Conservation (phyloP, 2,113 vertebrate genomes). For the Donacobius atricapilla region DNA sequence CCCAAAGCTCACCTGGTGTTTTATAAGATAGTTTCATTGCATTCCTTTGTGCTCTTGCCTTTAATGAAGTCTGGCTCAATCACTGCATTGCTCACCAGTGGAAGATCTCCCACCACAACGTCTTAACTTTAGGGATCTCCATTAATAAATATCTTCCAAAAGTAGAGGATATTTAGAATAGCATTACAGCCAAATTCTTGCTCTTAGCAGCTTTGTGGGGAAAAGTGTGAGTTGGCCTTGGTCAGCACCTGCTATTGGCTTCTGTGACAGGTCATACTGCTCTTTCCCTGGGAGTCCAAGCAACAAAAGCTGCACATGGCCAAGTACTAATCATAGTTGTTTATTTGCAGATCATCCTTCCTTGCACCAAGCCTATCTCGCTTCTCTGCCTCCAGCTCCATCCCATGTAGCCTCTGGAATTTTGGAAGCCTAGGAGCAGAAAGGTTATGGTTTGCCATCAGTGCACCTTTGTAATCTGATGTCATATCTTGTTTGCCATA, state of each 20-base stretch:
- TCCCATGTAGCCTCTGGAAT: neutral
- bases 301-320: neutral
- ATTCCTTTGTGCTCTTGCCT: neutral
- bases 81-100: neutral
- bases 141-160: neutral
- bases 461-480: neutral
- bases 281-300: neutral
- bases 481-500: neutral
- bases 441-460: neutral
- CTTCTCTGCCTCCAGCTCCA: neutral
- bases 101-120: neutral
- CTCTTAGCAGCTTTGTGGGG: neutral
- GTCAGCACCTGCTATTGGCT: neutral
- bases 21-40: neutral
- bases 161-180: neutral
- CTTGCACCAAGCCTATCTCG: neutral
- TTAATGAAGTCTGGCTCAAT: neutral
- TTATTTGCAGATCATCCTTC: neutral
- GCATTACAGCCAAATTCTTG: neutral
- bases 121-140: neutral
- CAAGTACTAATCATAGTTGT: neutral
- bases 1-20: neutral
- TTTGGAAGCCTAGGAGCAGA: neutral
- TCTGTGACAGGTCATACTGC: neutral
- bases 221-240: neutral